phyloP scores from a whole-genome alignment of 2,888 invertebrate genomes.

The Chaitophorus viminalis region DNA sequence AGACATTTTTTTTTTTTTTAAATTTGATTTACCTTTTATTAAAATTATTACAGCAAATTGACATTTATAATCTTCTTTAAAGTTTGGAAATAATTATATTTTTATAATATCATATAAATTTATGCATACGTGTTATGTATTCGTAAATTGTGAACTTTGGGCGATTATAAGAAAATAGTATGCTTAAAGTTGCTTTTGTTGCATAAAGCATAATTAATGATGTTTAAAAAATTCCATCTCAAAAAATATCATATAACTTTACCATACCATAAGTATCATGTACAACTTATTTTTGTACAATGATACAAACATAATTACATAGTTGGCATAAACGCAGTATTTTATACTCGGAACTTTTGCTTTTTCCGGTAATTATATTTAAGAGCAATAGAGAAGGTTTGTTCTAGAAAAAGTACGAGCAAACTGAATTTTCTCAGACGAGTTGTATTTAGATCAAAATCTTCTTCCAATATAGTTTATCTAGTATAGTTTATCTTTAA shows the following conservation, averaged over 20 bases:
- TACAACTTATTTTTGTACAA: constrained; percentile 15
- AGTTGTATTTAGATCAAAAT: constrained; percentile 14
- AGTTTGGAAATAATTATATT: too few species aligned
- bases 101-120: background rate
- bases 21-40: too few species aligned
- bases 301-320: background rate
- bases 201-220: background rate
- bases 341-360: too few species aligned
- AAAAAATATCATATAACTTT: background rate
- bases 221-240: background rate
- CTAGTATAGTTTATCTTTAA: constrained; percentile 12
- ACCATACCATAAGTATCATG: background rate
- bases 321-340: background rate
- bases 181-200: background rate
- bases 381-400: background rate
- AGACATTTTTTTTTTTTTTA: too few species aligned
- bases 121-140: background rate
- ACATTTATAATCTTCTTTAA: too few species aligned
- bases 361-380: constrained; percentile 15
- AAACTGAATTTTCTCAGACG: constrained; percentile 2
- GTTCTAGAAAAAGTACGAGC: background rate
- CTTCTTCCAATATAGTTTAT: too few species aligned
- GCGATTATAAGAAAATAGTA: background rate
- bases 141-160: background rate
- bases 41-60: too few species aligned